These are phyloP conservation scores for Drosophila subsilvestris DNA, from an alignment of 2,888 invertebrate species.

Conservation along the genomic window DNA sequence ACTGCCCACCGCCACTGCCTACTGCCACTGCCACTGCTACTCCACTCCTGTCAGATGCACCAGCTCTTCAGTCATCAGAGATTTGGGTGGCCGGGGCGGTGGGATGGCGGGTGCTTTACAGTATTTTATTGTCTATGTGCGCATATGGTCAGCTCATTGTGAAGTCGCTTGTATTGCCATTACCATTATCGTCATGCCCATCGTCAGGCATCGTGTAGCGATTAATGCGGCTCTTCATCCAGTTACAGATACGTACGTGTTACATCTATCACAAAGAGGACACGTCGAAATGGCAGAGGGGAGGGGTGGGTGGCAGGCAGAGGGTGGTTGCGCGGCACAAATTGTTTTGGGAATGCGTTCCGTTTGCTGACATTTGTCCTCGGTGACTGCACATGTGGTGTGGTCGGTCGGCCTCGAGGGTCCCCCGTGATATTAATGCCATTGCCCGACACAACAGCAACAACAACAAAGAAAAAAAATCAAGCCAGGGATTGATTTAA, in stretches of 20 bases:
- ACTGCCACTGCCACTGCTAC: constrained; percentile 2
- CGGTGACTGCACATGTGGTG: constrained; percentile 24
- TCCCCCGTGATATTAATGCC: constrained; percentile 32
- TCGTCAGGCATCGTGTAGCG: constrained; percentile 59
- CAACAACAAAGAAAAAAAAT: constrained; percentile 1
- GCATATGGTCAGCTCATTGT: constrained; percentile 74
- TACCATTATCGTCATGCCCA: constrained; percentile 51
- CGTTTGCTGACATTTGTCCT: constrained; percentile 37
- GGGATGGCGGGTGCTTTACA: constrained; percentile 19
- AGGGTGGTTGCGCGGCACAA: not conserved
- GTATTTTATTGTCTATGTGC: constrained; percentile 69
- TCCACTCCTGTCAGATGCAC: constrained; percentile 22
- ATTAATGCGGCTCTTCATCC: constrained; percentile 52
- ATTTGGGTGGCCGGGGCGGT: constrained; percentile 1
- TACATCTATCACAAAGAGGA: constrained; percentile 60
- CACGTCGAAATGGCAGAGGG: not conserved
- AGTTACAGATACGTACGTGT: constrained; percentile 58
- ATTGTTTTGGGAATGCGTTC: constrained; percentile 27
- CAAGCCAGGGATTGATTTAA: constrained; percentile 32
- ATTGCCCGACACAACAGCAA: constrained; percentile 15
- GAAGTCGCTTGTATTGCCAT: constrained; percentile 71
- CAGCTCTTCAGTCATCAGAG: constrained; percentile 10
- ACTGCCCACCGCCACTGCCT: not conserved
- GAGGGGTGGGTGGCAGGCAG: not conserved
- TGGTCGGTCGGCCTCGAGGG: constrained; percentile 21